Evolutionary conservation across 2,888 invertebrate species (phyloP).

Genomic region (Ferdinandea cuprea): DNA sequence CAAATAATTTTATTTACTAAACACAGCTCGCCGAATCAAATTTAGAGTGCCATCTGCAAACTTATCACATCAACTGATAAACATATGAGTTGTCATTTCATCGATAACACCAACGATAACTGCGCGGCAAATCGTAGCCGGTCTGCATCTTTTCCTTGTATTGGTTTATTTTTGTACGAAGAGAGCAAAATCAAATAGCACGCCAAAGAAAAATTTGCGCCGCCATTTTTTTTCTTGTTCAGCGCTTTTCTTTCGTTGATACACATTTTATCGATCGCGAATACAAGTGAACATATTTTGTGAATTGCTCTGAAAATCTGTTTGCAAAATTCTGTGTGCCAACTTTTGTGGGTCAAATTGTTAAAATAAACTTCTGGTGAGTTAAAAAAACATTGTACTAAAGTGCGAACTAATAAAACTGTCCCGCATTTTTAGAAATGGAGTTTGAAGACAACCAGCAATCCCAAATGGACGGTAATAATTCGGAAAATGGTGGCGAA

Average conservation of each 20-base stretch:
- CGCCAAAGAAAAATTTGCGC: conserved; percentile 58
- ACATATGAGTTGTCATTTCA: not conserved
- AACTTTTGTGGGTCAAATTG: conserved; percentile 2
- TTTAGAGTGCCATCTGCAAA: conserved; percentile 4
- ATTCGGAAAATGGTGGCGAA: conserved; percentile 71
- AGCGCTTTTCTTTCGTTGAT: conserved; percentile 66
- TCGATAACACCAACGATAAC: conserved; percentile 41
- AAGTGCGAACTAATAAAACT: not conserved
- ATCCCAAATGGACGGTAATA: conserved; percentile 53
- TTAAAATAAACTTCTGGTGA: conserved; percentile 43
- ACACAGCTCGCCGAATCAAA: not conserved
- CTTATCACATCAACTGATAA: not conserved
- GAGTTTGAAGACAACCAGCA: conserved; percentile 70
- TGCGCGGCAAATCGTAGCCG: conserved; percentile 54
- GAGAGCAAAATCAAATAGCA: conserved; percentile 30
- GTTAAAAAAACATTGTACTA: conserved; percentile 5
- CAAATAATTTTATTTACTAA: no score
- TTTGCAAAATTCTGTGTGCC: conserved; percentile 25
- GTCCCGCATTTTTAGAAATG: conserved; percentile 37
- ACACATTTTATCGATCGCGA: conserved; percentile 68
- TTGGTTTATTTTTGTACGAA: conserved; percentile 44
- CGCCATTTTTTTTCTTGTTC: conserved; percentile 65
- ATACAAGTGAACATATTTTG: conserved; percentile 25
- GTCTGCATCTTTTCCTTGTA: conserved; percentile 38
- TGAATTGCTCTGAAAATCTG: conserved; percentile 9